Evolutionary conservation across 2,888 invertebrate genomes (phyloP).

Genomic region (Liodrosophila aerea): DNA sequence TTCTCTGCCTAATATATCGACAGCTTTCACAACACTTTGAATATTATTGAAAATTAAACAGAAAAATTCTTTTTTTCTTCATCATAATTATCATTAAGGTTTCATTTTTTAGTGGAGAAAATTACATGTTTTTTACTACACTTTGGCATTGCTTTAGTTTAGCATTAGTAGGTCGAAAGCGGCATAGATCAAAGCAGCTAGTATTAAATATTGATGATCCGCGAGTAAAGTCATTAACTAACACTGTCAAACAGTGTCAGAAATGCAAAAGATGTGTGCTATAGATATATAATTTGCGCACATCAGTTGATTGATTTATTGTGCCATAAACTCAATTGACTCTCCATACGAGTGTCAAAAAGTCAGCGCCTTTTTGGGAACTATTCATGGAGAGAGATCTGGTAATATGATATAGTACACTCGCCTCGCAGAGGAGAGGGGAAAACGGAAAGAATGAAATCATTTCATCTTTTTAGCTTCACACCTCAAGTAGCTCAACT

Average conservation of each 20-base stretch:
- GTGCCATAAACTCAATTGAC: not conserved
- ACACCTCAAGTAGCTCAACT: conserved; percentile 55
- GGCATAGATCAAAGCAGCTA: conserved; percentile 1
- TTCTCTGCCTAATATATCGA: no score
- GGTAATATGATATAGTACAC: conserved; percentile 15
- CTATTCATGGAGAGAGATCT: not conserved
- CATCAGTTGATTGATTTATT: not conserved
- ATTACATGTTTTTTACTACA: not conserved
- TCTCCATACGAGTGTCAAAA: conserved; percentile 19
- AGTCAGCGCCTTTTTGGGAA: conserved; percentile 17
- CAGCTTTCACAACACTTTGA: conserved; percentile 47
- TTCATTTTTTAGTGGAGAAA: not conserved
- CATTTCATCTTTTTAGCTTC: conserved; percentile 57
- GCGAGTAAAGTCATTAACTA: conserved; percentile 21
- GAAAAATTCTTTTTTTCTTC: not conserved
- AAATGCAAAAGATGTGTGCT: no score
- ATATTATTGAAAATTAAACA: not conserved
- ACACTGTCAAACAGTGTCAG: no score
- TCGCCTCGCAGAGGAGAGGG: no score
- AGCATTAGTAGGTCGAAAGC: conserved; percentile 7
- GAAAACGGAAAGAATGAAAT: conserved; percentile 28
- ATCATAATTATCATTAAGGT: conserved; percentile 5
- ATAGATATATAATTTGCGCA: not conserved
- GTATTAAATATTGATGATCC: conserved; percentile 4
- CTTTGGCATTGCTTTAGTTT: conserved; percentile 9